Evolutionary conservation across 2,797 vertebrate genomes (phyloP).

Genomic region (Xiphorhynchus erythropygius): DNA sequence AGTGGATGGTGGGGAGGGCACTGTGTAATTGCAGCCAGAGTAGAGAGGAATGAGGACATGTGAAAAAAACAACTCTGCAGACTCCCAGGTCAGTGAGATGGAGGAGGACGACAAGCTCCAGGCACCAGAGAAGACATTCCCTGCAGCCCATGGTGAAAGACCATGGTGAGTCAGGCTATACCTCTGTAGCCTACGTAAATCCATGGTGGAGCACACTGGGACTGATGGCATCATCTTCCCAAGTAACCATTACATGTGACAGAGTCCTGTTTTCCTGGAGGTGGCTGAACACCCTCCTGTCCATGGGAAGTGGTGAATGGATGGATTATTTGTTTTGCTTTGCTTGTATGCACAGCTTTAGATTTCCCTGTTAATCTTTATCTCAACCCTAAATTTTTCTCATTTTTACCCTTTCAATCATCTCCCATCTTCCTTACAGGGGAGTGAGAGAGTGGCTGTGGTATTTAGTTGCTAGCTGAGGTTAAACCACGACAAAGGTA

Average conservation of each 20-base stretch:
- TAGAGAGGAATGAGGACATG: not conserved
- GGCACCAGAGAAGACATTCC: not conserved
- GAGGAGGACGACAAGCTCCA: not conserved
- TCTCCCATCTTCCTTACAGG: not conserved
- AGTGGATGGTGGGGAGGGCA: too few species aligned
- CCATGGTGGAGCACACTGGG: fast-evolving
- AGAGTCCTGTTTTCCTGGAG: not conserved
- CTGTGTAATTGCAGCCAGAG: not conserved
- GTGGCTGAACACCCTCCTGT: not conserved
- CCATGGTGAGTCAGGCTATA: not conserved
- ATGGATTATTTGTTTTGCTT: not conserved
- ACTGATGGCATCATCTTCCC: fast-evolving
- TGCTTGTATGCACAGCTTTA: not conserved
- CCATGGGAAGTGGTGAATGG: not conserved
- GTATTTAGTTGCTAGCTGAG: not conserved
- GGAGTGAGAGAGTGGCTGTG: not conserved
- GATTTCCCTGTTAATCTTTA: not conserved
- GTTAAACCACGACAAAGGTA: not conserved
- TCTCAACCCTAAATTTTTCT: not conserved
- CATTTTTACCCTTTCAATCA: not conserved
- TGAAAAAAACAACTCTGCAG: not conserved
- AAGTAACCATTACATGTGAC: not conserved
- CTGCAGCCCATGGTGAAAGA: not conserved
- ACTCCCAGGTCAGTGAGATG: not conserved
- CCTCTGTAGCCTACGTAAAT: not conserved